Conservation (phyloP, 2,888 invertebrate species). For the Dryomyza anilis region DNA sequence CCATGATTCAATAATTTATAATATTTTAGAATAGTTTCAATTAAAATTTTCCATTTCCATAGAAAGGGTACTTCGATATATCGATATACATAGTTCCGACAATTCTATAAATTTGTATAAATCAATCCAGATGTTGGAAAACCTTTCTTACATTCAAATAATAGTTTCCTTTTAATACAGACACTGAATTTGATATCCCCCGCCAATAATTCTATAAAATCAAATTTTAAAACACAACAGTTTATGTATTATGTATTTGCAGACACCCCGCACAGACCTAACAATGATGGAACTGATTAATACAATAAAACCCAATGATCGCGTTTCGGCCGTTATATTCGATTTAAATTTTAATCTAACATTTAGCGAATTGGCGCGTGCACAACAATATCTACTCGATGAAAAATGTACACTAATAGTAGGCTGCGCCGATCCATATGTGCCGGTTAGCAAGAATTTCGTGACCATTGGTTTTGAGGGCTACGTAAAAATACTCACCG, state of each 20-base stretch:
- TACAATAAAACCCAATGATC: slow-evolving; percentile 13
- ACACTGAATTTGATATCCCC: too few species aligned
- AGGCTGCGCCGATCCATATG: slow-evolving; percentile 44
- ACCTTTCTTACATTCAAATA: too few species aligned
- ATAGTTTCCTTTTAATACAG: too few species aligned
- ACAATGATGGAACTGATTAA: slow-evolving; percentile 26
- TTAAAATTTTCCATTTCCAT: too few species aligned
- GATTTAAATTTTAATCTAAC: slow-evolving; percentile 58
- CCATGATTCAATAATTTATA: too few species aligned
- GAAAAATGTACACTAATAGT: slow-evolving; percentile 57
- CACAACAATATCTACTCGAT: slow-evolving; percentile 55
- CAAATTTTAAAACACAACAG: neutral
- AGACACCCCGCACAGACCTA: slow-evolving; percentile 34
- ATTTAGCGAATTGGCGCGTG: slow-evolving; percentile 55
- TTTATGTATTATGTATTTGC: neutral
- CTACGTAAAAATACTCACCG: slow-evolving; percentile 36
- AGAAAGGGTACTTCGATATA: too few species aligned
- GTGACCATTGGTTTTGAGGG: slow-evolving; percentile 34
- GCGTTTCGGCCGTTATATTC: slow-evolving; percentile 59
- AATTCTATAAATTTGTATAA: too few species aligned
- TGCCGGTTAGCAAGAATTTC: slow-evolving; percentile 40
- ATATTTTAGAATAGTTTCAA: too few species aligned
- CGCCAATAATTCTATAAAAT: too few species aligned
- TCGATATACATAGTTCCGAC: too few species aligned
- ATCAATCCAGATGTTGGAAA: too few species aligned